Evolutionary conservation across 2,797 vertebrate genomes (phyloP).

Genomic region (Champsocephalus gunnari): DNA sequence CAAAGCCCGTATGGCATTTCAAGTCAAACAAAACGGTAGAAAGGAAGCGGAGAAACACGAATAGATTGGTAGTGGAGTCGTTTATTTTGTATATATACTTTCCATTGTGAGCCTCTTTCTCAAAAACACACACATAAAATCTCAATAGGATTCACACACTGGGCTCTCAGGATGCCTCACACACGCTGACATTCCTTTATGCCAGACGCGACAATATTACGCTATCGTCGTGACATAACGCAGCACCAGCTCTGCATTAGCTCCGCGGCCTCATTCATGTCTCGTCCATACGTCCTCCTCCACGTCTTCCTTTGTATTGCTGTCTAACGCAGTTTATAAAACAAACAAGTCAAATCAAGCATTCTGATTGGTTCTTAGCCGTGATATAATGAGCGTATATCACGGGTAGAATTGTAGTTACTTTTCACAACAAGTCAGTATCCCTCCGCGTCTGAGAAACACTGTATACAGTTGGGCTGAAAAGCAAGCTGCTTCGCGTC

Average conservation of each 20-base stretch:
- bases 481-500: too few relatives aligned
- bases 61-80: not conserved
- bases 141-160: not conserved
- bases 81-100: not conserved
- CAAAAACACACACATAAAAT: not conserved
- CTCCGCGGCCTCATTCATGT: slow-evolving; percentile 10
- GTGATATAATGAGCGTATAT: too few relatives aligned
- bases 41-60: too few relatives aligned
- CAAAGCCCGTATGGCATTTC: not conserved
- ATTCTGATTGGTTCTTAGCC: too few relatives aligned
- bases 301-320: slow-evolving; percentile 20
- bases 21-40: not conserved
- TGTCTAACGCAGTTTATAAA: slow-evolving; percentile 41
- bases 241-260: slow-evolving; percentile 5
- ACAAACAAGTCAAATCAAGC: too few relatives aligned
- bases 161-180: not conserved
- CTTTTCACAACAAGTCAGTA: too few relatives aligned
- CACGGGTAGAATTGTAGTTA: too few relatives aligned
- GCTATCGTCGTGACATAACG: slow-evolving; percentile 2
- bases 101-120: not conserved
- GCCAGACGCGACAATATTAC: slow-evolving; percentile 36
- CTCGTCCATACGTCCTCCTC: slow-evolving; percentile 10
- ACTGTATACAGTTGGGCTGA: too few relatives aligned
- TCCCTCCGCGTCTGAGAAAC: too few relatives aligned
- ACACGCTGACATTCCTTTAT: slow-evolving; percentile 7